Percentiles rank a stretch among this genome's conserved stretches.
These are phyloP conservation scores for Sylvia atricapilla DNA, from an alignment of 2,113 vertebrate genomes.

Conservation along the genomic window DNA sequence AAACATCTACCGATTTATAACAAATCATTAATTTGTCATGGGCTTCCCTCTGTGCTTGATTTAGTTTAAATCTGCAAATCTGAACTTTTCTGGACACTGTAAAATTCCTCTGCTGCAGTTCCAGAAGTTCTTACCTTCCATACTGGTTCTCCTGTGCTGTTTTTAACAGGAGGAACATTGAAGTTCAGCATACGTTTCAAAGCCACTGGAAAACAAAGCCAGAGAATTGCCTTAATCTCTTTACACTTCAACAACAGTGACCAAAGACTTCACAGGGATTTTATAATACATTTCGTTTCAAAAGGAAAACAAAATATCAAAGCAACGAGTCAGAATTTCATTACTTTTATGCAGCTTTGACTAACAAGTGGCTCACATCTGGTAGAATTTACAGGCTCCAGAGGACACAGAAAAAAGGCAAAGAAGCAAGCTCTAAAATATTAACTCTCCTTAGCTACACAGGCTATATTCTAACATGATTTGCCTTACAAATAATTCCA, in stretches of 20 bases:
- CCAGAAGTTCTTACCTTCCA: conserved; percentile 87
- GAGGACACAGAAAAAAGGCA: background rate
- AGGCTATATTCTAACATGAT: background rate
- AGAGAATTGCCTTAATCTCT: background rate
- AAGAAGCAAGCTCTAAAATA: background rate
- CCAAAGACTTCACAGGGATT: background rate
- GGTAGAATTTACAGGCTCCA: background rate
- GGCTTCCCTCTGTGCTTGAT: background rate
- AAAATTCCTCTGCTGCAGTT: background rate
- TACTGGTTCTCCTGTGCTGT: conserved; percentile 90
- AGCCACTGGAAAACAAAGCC: conserved; percentile 79
- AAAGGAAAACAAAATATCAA: conserved; percentile 1
- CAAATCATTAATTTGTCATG: background rate
- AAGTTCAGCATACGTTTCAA: conserved; percentile 98
- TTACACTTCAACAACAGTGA: background rate
- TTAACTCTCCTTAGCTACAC: background rate
- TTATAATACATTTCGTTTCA: background rate
- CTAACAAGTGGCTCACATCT: background rate
- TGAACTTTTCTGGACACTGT: background rate
- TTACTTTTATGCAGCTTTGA: background rate
- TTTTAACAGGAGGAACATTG: conserved; percentile 93
- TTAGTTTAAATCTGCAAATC: background rate
- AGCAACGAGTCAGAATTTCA: background rate
- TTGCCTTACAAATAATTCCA: background rate
- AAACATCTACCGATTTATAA: background rate